Conservation (phyloP, 2,113 vertebrate genomes). For the Gasterosteus nipponicus region DNA sequence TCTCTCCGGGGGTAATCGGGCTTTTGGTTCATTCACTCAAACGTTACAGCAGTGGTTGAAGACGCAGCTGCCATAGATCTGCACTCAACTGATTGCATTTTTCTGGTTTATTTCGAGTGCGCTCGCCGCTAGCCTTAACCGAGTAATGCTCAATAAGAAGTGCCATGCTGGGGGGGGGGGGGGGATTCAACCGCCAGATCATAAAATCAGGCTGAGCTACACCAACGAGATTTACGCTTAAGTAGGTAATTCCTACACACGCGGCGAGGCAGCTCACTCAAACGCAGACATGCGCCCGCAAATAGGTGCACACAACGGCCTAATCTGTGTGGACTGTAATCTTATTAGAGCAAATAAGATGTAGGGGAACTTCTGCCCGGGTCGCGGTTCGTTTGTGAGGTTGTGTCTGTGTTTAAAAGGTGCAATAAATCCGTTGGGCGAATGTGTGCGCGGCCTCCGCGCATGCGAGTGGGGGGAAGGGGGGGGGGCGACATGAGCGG, state of each 20-base stretch:
- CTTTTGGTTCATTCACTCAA: neutral
- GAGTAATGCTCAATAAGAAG: conserved; percentile 61
- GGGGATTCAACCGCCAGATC: conserved; percentile 55
- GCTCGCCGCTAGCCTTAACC: conserved; percentile 48
- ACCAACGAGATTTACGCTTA: conserved; percentile 62
- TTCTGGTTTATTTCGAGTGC: conserved; percentile 44
- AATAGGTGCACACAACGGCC: conserved; percentile 40
- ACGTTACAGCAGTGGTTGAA: neutral
- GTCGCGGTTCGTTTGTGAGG: conserved; percentile 37
- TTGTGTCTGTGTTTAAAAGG: conserved; percentile 48
- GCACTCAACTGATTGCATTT: neutral
- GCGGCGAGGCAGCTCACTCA: conserved; percentile 36
- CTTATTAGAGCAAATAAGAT: conserved; percentile 78
- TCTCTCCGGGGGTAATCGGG: neutral
- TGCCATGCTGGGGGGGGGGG: conserved; percentile 2
- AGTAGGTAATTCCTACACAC: conserved; percentile 64
- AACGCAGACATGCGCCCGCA: conserved; percentile 15
- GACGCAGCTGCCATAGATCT: neutral
- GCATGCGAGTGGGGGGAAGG: conserved; percentile 6
- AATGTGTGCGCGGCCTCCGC: conserved; percentile 9
- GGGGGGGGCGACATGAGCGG: conserved; percentile 25
- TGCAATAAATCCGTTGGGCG: conserved; percentile 23
- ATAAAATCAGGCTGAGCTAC: conserved; percentile 66
- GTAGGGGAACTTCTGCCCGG: conserved; percentile 32
- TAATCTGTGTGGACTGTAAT: conserved; percentile 77